Conservation (phyloP, 1,140 invertebrate species). For the Archegozetes longisetosus region DNA sequence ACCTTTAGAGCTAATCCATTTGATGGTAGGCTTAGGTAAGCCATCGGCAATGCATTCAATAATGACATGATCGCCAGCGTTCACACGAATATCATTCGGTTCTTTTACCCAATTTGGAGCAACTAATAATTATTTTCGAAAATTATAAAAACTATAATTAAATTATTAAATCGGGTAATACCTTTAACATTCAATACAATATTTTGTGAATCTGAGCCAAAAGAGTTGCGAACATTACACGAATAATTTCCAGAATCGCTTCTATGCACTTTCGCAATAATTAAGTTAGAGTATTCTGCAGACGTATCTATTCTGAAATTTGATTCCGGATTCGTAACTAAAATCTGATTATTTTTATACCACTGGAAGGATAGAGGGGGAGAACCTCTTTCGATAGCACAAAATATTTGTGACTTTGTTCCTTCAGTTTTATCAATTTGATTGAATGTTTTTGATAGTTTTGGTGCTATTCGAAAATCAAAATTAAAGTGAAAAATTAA, state of each 20-base stretch:
- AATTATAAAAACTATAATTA: neutral
- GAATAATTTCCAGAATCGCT: conserved; percentile 19
- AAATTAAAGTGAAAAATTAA: neutral
- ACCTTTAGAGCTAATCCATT: conserved; percentile 40
- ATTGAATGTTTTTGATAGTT: too few species aligned
- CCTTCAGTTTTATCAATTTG: neutral
- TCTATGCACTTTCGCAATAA: neutral
- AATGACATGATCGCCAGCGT: conserved; percentile 58
- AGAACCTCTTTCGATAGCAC: neutral
- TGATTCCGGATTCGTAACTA: neutral
- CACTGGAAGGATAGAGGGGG: conserved; percentile 1
- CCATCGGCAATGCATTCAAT: conserved; percentile 76
- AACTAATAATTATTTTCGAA: conserved; percentile 44
- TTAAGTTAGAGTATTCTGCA: neutral
- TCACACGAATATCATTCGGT: conserved; percentile 64
- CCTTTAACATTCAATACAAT: conserved; percentile 1
- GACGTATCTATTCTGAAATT: neutral
- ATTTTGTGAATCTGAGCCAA: conserved; percentile 9
- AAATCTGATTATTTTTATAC: conserved; percentile 1
- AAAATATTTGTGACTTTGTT: conserved; percentile 7
- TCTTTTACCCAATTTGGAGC: conserved; percentile 79
- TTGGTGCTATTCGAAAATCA: neutral
- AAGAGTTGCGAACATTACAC: conserved; percentile 16
- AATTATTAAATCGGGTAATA: neutral
- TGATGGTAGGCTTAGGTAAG: conserved; percentile 64